Evolutionary conservation across 1,140 invertebrate species (phyloP).

Genomic region (Drosophila triauraria): DNA sequence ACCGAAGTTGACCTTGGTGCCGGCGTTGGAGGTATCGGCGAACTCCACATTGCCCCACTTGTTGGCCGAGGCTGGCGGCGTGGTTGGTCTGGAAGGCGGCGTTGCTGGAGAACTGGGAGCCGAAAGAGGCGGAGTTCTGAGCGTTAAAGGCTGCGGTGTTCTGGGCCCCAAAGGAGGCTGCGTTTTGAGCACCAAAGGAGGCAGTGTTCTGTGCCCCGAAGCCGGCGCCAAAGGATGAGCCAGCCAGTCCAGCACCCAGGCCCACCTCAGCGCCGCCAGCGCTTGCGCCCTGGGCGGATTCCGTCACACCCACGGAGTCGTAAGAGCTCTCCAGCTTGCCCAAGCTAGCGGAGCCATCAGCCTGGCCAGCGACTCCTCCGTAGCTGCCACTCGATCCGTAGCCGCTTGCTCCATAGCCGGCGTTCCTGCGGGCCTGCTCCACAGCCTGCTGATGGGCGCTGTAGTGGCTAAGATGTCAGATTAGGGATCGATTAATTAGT

Average conservation of each 20-base stretch:
- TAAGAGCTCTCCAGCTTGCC: constrained; percentile 73
- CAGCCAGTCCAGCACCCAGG: constrained; percentile 1
- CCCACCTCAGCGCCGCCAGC: constrained; percentile 20
- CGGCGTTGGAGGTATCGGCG: constrained; percentile 58
- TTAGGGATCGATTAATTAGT: background rate
- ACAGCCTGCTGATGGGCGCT: constrained; percentile 69
- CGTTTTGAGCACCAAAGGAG: constrained; percentile 24
- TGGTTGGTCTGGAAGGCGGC: constrained; percentile 59
- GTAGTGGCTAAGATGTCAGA: constrained; percentile 57
- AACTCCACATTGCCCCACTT: constrained; percentile 69
- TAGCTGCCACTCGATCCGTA: constrained; percentile 16
- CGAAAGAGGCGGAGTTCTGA: constrained; percentile 27
- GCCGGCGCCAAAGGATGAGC: constrained; percentile 21
- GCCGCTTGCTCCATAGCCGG: constrained; percentile 22
- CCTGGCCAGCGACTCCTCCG: constrained; percentile 18
- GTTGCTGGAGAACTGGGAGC: constrained; percentile 60
- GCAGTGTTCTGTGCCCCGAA: constrained; percentile 8
- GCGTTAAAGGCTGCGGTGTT: constrained; percentile 42
- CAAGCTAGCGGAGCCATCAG: constrained; percentile 25
- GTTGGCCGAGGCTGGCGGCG: constrained; percentile 65
- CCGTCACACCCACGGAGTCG: constrained; percentile 64
- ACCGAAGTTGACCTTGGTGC: constrained; percentile 64
- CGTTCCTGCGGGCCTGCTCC: constrained; percentile 62
- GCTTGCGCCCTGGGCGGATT: constrained; percentile 30
- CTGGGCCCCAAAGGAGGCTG: constrained; percentile 30